phyloP scores from a whole-genome alignment of 2,888 invertebrate species.

The Drosophila engyochracea region DNA sequence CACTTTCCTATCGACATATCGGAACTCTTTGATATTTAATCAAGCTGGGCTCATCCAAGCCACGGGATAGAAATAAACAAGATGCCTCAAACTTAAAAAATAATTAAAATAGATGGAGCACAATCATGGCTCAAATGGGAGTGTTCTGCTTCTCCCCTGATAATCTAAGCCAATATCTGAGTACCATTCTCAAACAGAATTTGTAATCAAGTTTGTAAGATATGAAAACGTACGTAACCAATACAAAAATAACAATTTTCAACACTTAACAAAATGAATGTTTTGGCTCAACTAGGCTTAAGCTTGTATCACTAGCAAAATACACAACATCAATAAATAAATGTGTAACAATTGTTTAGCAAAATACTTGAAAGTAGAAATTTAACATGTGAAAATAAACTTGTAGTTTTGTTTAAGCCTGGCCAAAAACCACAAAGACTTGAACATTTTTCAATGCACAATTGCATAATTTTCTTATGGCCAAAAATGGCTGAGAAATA shows the following conservation, averaged over 20 bases:
- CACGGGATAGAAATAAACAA: not conserved
- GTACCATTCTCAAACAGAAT: not conserved
- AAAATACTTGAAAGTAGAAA: not conserved
- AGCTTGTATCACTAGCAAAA: not conserved
- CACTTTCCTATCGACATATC: not conserved
- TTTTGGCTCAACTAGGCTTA: not conserved
- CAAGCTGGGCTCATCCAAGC: not conserved
- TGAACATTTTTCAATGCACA: not conserved
- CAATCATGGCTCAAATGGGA: not conserved
- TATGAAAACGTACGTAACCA: not conserved
- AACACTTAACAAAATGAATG: not conserved
- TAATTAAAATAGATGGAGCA: not conserved
- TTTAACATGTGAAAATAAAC: not conserved
- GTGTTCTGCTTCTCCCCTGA: not conserved
- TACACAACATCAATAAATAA: not conserved
- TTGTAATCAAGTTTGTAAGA: not conserved
- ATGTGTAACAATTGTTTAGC: not conserved
- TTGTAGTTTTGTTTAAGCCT: not conserved
- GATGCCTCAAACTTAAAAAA: not conserved
- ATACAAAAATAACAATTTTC: not conserved
- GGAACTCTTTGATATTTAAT: not conserved
- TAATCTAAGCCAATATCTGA: not conserved
- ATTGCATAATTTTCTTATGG: not conserved
- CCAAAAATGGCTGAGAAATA: not conserved
- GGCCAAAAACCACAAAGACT: not conserved